A percentile compares a stretch with the other conserved stretches of the same genome.
These are phyloP conservation scores for Pheosia gnoma DNA, from an alignment of 2,888 invertebrate species.

Conservation along the genomic window DNA sequence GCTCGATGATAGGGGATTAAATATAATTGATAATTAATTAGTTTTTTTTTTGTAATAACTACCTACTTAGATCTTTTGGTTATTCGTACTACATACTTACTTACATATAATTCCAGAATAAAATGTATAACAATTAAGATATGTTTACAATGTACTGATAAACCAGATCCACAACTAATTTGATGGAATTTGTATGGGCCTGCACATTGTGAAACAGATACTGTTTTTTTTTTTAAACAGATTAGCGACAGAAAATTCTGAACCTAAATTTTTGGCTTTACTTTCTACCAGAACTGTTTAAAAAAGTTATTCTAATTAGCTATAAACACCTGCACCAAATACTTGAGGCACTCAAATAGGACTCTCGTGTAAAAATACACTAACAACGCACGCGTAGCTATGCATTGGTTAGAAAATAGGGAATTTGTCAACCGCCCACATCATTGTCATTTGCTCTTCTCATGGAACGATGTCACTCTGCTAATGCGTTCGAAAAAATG, in stretches of 20 bases:
- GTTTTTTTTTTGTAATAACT: not conserved
- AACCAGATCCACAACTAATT: too few relatives aligned
- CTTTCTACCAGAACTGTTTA: not conserved
- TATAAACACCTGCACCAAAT: not conserved
- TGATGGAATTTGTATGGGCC: too few relatives aligned
- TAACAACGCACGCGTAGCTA: not conserved
- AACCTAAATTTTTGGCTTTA: not conserved
- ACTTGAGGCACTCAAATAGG: not conserved
- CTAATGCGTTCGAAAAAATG: not conserved
- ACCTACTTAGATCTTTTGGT: not conserved
- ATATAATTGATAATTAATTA: slow-evolving; percentile 1
- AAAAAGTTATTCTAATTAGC: not conserved
- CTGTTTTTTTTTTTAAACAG: too few relatives aligned
- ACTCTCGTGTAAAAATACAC: not conserved
- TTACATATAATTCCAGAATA: too few relatives aligned
- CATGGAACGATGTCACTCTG: not conserved
- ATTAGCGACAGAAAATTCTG: too few relatives aligned
- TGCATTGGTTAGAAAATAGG: not conserved
- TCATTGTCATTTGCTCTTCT: not conserved
- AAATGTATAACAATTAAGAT: too few relatives aligned
- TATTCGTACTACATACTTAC: too few relatives aligned
- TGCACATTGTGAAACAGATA: too few relatives aligned
- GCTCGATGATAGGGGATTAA: slow-evolving; percentile 18
- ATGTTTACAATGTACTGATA: too few relatives aligned
- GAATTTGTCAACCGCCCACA: slow-evolving; percentile 2